Evolutionary conservation across 2,888 invertebrate species (phyloP).

Genomic region (Phortica magna): DNA sequence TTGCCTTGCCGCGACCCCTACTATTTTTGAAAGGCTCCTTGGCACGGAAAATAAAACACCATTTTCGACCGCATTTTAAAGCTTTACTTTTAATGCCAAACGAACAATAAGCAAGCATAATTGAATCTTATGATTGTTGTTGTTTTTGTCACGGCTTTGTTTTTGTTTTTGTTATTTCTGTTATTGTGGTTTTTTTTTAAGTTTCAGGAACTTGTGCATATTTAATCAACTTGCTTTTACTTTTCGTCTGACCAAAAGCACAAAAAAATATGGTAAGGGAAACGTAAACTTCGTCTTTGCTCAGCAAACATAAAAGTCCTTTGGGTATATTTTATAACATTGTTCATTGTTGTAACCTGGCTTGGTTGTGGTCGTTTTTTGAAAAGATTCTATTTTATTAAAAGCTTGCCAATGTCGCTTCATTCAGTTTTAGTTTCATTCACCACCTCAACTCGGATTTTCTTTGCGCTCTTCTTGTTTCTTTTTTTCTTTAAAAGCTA

Average conservation of each 20-base stretch:
- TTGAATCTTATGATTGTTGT: conserved; percentile 60
- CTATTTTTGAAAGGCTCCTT: not conserved
- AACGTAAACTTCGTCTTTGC: not conserved
- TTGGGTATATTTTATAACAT: not conserved
- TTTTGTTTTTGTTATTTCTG: conserved; percentile 33
- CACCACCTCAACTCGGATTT: not conserved
- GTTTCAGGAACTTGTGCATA: conserved; percentile 1
- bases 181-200: not conserved
- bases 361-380: conserved; percentile 7
- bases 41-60: not conserved
- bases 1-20: not conserved
- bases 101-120: conserved; percentile 43
- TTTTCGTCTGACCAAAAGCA: not conserved
- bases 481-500: not conserved
- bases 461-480: not conserved
- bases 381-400: conserved; percentile 30
- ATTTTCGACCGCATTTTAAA: conserved; percentile 14
- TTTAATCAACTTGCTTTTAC: conserved; percentile 1
- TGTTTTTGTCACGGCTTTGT: conserved; percentile 32
- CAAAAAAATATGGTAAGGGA: too few relatives aligned
- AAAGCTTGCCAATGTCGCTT: conserved; percentile 24
- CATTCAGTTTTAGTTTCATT: conserved; percentile 3
- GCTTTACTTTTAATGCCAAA: not conserved
- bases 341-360: conserved; percentile 7
- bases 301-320: not conserved